These are phyloP conservation scores for Nymphalis io DNA, from an alignment of 1,140 invertebrate species.

Conservation along the genomic window DNA sequence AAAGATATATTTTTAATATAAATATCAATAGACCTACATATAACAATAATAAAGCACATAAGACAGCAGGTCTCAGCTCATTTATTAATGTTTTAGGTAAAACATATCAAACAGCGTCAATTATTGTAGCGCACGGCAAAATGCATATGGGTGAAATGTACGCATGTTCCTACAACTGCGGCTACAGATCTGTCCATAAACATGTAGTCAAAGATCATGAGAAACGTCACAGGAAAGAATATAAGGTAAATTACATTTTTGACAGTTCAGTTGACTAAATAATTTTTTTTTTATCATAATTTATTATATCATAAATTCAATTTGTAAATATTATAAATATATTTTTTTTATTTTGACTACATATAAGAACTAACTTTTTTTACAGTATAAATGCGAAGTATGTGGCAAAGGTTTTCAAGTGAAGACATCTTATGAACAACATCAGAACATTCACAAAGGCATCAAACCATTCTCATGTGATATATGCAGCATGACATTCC, in stretches of 20 bases:
- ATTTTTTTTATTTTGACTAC: too few relatives aligned
- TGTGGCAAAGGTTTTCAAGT: constrained; percentile 79
- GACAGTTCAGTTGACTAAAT: not conserved
- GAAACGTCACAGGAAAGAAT: constrained; percentile 51
- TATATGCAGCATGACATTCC: constrained; percentile 82
- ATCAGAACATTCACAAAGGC: constrained; percentile 83
- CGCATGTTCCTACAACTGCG: constrained; percentile 55
- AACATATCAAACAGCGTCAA: constrained; percentile 55
- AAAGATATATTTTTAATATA: too few relatives aligned
- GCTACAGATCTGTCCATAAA: constrained; percentile 54
- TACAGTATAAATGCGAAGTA: constrained; percentile 77
- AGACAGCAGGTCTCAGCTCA: too few relatives aligned
- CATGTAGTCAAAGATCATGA: constrained; percentile 61
- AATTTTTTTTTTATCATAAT: too few relatives aligned
- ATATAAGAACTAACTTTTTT: constrained; percentile 38
- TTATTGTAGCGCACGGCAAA: constrained; percentile 57
- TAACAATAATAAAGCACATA: not conserved
- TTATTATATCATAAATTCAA: too few relatives aligned
- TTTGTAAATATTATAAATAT: too few relatives aligned
- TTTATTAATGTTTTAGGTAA: constrained; percentile 51
- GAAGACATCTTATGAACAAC: constrained; percentile 80
- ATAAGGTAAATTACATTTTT: constrained; percentile 49
- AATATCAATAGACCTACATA: not conserved
- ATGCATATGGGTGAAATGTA: constrained; percentile 49
- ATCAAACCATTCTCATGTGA: constrained; percentile 83